A percentile compares a stretch with the other conserved stretches of the same genome.
These are phyloP conservation scores for Harpagoxenus sublaevis DNA, from an alignment of 2,888 invertebrate species.

Conservation along the genomic window DNA sequence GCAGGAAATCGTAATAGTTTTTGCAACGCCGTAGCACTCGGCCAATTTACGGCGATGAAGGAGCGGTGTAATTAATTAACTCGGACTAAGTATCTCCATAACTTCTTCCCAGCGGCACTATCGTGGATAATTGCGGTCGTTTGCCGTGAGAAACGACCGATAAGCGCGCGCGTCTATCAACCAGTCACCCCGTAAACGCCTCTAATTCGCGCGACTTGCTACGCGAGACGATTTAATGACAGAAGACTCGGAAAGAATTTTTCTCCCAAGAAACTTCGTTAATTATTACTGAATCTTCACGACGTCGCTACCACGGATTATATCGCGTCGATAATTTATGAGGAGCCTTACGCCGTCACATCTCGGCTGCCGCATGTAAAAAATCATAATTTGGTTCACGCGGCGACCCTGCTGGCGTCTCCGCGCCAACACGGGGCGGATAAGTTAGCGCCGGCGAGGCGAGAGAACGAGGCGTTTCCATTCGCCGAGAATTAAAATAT, in stretches of 20 bases:
- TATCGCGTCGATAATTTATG: constrained; percentile 58
- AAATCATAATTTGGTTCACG: constrained; percentile 63
- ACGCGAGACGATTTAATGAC: constrained; percentile 18
- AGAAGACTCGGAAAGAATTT: not conserved
- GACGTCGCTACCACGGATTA: constrained; percentile 39
- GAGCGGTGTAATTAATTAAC: constrained; percentile 49
- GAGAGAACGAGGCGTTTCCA: constrained; percentile 75
- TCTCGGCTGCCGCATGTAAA: constrained; percentile 37
- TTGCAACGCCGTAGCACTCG: constrained; percentile 9
- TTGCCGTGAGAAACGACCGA: constrained; percentile 52
- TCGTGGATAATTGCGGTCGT: constrained; percentile 44
- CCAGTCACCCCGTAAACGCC: constrained; percentile 32
- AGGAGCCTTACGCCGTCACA: constrained; percentile 43
- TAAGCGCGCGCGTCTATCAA: constrained; percentile 49
- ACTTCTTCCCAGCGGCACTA: constrained; percentile 31
- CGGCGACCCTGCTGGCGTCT: not conserved
- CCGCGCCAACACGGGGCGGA: not conserved
- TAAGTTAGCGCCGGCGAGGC: constrained; percentile 69
- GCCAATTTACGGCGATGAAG: constrained; percentile 42
- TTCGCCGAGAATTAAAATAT: constrained; percentile 77
- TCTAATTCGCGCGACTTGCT: constrained; percentile 23
- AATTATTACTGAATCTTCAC: constrained; percentile 42
- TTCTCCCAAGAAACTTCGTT: not conserved
- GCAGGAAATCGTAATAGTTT: constrained; percentile 50
- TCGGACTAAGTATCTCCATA: constrained; percentile 49